Base-by-base conservation (phyloP, 1,140 invertebrate species). In the Aethina tumida region DNA sequence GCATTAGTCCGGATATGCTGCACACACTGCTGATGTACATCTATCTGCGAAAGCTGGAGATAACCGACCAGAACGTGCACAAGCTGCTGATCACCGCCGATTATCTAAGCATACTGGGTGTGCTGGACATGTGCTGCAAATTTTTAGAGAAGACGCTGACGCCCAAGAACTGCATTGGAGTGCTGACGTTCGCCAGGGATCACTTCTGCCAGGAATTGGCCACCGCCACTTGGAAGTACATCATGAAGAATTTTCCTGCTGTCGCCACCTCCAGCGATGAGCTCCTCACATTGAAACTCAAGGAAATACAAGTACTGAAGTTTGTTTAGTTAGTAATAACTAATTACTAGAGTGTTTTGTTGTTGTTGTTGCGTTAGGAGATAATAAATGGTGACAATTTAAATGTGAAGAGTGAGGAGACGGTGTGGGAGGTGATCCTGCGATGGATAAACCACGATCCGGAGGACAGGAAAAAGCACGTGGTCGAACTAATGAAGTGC, bases 121-220 rank as follows among this genome's bases (percentile, higher is more conserved):
- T 91, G 2, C 66, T 85, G 7, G 75, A 84, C 34, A 65, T 80
- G 0, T 92, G 87, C 55, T 81, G 78, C 43, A 70, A 85, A 24
- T 88, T 78, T 56, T 64, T 93, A 53, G 62, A 35, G 63, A 70
- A 12, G 62, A 70, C 43, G 64, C 63, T 92, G 6, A 73, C 62
- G 2, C 71, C 78, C 0, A 74, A 76, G 39, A 93, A 90, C 56
- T 89, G 84, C 55, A 78, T 94, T 25, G 77, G 81, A 10, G 79
- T 91, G 19, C 73, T 83, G 65, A 72, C 75, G 44, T 92, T 92
- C 60, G 82, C 87, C 0, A 71, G 71, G 45, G 67, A 75, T 24
- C 77, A 82, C 45, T 82, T 81, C 53, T 82, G 82, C 46, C 71
- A 71, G 15, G 73, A 78, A 20, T 59, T 93, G 15, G 74, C 81